Evolutionary conservation across 2,113 vertebrate genomes (phyloP), one percentile per base, ranked within the genome.

Genomic region (Nycticorax nycticorax): DNA sequence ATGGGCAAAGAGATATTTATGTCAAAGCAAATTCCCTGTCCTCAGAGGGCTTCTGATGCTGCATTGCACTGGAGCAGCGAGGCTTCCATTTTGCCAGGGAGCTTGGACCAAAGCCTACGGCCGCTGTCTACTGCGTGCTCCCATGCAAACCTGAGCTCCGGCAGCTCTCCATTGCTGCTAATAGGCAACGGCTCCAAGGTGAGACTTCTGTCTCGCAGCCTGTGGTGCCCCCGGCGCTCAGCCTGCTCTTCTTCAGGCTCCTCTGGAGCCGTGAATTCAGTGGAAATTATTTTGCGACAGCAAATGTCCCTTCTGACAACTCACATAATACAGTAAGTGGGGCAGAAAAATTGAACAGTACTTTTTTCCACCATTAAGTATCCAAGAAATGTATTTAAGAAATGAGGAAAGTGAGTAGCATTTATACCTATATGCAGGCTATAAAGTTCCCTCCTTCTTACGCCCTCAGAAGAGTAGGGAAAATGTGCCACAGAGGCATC

Each of bases 311-410:
- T 83, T 94, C 91, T 37, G 26, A 86, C 53, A 95, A 63, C 74
- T 95, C 85, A 80, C 50, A 60, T 55, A 43, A 33, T 39, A 83
- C 28, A 92, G 63, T 45, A 83, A 94, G 66, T 13, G 20, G 41
- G 8, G 50, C 74, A 92, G 75, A 96, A 92, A 97, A 94, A 94
- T 3, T 55, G 72, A 94, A 37, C 32, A 22, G 30, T 45, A 28
- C 41, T 72, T 85, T 88, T 85, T 92, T 67, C 32, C 24, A 60
- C 78, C 89, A 50, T 81, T 89, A 95, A 94, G 69, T 48, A 88
- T 37, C 78, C 37, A 93, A 90, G 76, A 95, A 94, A 88, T 56
- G 48, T 77, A 93, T 68, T 82, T 95, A 95, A 95, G 88, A 88
- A 92, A 91, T 88, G 28, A 88, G 35, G 77, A 75, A 93, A 74